Evolutionary conservation across 2,888 invertebrate genomes (phyloP).

Genomic region (Poecilobothrus nobilitatus): DNA sequence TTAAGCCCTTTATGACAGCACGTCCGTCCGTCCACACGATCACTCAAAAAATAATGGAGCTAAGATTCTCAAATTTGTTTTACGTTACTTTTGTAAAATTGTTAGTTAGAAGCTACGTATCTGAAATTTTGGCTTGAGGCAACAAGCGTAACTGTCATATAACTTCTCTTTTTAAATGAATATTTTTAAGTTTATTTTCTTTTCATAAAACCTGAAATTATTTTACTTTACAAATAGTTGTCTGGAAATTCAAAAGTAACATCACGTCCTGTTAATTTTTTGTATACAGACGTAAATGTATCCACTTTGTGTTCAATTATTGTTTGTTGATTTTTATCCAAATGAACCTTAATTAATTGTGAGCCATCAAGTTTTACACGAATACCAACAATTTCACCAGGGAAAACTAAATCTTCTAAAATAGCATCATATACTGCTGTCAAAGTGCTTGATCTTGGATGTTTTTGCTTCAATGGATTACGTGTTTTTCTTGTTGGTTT

Average conservation of each 20-base stretch:
- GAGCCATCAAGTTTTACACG: conserved; percentile 87
- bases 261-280: conserved; percentile 97
- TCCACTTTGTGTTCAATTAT: conserved; percentile 98
- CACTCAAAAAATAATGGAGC: too few relatives aligned
- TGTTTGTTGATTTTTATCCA: conserved; percentile 92
- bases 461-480: conserved; percentile 60
- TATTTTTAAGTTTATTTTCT: background rate
- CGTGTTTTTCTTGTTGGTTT: conserved; percentile 90
- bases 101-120: too few relatives aligned
- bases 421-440: conserved; percentile 93
- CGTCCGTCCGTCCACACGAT: too few relatives aligned
- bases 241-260: conserved; percentile 99
- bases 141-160: too few relatives aligned
- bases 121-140: too few relatives aligned
- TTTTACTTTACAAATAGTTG: conserved; percentile 66
- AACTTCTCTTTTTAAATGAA: too few relatives aligned
- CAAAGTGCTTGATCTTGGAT: conserved; percentile 68
- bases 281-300: conserved; percentile 97
- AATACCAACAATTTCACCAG: conserved; percentile 95
- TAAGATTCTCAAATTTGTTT: too few relatives aligned
- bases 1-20: too few relatives aligned
- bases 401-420: conserved; percentile 89
- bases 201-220: background rate
- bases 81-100: too few relatives aligned
- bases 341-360: conserved; percentile 86